Evolutionary conservation across 2,797 vertebrate genomes (phyloP).

Genomic region (Lepilemur septentrionalis): DNA sequence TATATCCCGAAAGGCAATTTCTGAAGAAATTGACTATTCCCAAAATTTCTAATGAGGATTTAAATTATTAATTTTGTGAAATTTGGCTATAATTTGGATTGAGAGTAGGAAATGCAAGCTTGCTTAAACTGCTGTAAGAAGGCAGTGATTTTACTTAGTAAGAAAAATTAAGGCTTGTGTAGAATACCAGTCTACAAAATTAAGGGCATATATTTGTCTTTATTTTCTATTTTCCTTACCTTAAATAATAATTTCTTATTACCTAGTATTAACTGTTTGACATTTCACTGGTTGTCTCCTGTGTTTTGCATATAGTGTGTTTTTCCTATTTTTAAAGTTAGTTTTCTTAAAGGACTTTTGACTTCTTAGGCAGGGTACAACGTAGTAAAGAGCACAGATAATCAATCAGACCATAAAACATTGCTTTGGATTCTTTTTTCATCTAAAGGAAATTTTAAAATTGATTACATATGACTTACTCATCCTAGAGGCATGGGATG

Average conservation of each 20-base stretch:
- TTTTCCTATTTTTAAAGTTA: constrained; percentile 37
- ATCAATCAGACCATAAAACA: not conserved
- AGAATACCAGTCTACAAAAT: not conserved
- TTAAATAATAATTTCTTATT: not conserved
- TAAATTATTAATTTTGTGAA: constrained; percentile 5
- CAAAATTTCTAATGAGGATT: not conserved
- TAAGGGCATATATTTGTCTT: not conserved
- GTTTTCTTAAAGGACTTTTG: not conserved
- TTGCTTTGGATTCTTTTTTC: not conserved
- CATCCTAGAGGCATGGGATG: not conserved
- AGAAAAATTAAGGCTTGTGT: not conserved
- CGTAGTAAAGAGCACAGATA: not conserved
- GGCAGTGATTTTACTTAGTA: not conserved
- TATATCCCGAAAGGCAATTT: not conserved
- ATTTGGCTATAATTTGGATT: not conserved
- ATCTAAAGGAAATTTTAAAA: not conserved
- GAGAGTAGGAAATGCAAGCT: not conserved
- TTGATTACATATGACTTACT: not conserved
- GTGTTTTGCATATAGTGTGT: not conserved
- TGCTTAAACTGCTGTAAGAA: not conserved
- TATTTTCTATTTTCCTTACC: not conserved
- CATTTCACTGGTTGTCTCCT: not conserved
- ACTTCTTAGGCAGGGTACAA: not conserved
- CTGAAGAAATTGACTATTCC: not conserved
- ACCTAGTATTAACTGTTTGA: not conserved